Evolutionary conservation across 1,140 invertebrate genomes (phyloP).

Genomic region (Lepidurus apus): DNA sequence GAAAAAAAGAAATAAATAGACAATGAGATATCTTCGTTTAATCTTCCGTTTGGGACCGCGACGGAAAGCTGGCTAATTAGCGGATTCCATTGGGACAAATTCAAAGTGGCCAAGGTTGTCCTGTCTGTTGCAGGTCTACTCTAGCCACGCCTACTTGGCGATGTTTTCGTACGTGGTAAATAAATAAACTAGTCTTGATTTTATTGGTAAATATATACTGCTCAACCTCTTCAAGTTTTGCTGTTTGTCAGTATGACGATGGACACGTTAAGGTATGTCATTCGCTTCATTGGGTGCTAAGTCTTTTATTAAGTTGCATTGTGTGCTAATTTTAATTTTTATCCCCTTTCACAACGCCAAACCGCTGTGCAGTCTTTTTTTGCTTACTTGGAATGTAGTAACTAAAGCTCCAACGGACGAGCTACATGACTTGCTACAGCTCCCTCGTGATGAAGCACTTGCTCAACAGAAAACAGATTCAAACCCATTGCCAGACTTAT

Average conservation of each 20-base stretch:
- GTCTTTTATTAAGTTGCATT: background rate
- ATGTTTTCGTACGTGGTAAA: background rate
- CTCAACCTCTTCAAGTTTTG: background rate
- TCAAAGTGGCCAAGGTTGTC: too few relatives aligned
- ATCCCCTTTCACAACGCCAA: conserved; percentile 36
- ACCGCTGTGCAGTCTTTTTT: conserved; percentile 56
- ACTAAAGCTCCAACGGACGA: conserved; percentile 61
- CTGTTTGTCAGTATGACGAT: conserved; percentile 24
- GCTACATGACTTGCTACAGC: conserved; percentile 60
- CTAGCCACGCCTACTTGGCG: too few relatives aligned
- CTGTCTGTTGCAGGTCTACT: too few relatives aligned
- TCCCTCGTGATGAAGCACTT: conserved; percentile 45
- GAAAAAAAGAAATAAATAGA: too few relatives aligned
- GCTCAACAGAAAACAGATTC: conserved; percentile 49
- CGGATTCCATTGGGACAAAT: too few relatives aligned
- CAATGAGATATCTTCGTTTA: too few relatives aligned
- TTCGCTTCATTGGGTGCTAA: background rate
- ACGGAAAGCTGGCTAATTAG: too few relatives aligned
- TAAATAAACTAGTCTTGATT: background rate
- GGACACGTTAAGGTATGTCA: conserved; percentile 27
- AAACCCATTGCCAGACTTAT: conserved; percentile 67
- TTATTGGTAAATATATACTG: background rate
- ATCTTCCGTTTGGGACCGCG: too few relatives aligned
- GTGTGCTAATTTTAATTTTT: background rate
- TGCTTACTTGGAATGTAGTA: conserved; percentile 80